Base-by-base conservation (phyloP, 2,888 invertebrate genomes). In the Charanyca ferruginea region DNA sequence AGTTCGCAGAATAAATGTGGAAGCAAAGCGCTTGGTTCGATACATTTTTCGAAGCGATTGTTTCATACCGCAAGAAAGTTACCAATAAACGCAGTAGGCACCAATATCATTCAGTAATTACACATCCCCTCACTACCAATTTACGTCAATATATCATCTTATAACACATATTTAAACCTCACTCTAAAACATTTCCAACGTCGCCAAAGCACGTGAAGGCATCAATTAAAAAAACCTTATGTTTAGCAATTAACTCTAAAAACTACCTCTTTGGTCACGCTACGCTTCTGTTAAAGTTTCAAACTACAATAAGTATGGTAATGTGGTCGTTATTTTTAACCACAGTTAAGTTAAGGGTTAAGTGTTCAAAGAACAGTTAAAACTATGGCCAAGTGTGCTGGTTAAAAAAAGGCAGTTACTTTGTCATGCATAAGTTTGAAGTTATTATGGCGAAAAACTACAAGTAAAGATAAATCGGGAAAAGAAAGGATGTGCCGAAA, bases 191-290 rank as follows among this genome's bases (percentile, higher is more conserved):
- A 11, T 62, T 49, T 48, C 16, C 45, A 71, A 79, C 55, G 42
- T 55, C 61, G 38, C n/a, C 7, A 32, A 45, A 53, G 11, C 72
- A 73, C 61, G 74, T 54, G 54, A 79, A 57, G 47, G 20, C n/a
- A 55, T 38, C 41, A 68, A 73, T 81, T 77, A 58, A 71, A 76
- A 61, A 63, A 59, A 38, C 42, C 65, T 74, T 68, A 71, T 32
- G 66, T 66, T 60, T 55, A 47, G 65, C 49, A 80, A 72, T 81
- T 80, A 80, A 83, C 65, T 57, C 54, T 45, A 49, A 44, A 51
- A 69, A 65, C 41, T 41, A 47, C 18, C 41, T 8, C 55, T 61
- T 53, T 42, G 49, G 81, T 80, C 83, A 81, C 83, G 81, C 73
- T 41, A 72, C 16, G n/a, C 49, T 55, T 68, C 47, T 20, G 52